Evolutionary conservation across 2,113 vertebrate species (phyloP).

Genomic region (Poecilia latipinna): DNA sequence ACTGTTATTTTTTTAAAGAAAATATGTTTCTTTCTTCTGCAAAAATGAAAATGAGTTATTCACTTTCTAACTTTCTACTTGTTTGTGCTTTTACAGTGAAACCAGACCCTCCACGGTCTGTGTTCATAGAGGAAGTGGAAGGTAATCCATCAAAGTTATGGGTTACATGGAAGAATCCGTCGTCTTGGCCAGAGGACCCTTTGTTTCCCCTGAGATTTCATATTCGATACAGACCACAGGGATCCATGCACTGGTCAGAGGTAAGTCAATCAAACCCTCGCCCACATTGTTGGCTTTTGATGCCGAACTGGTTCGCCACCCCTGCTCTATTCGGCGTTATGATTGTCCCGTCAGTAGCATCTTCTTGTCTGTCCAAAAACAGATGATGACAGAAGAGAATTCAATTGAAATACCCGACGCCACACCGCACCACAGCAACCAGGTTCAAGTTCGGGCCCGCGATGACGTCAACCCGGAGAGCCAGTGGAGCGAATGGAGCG

Average conservation of each 20-base stretch:
- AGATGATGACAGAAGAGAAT: slow-evolving; percentile 59
- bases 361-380: background rate
- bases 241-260: slow-evolving; percentile 76
- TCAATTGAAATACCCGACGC: slow-evolving; percentile 65
- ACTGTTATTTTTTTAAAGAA: background rate
- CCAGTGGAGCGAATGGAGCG: slow-evolving; percentile 83
- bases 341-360: background rate
- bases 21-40: background rate
- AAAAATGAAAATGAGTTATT: background rate
- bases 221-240: slow-evolving; percentile 75
- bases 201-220: slow-evolving; percentile 74
- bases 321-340: too few relatives aligned
- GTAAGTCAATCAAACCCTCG: slow-evolving; percentile 49
- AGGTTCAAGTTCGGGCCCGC: slow-evolving; percentile 75
- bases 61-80: too few relatives aligned
- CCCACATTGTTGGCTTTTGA: too few relatives aligned
- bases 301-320: too few relatives aligned
- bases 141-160: slow-evolving; percentile 64
- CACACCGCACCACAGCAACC: slow-evolving; percentile 70
- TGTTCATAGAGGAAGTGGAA: slow-evolving; percentile 42
- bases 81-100: slow-evolving; percentile 70
- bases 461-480: slow-evolving; percentile 71
- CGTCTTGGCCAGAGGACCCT: slow-evolving; percentile 63
- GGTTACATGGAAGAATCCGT: slow-evolving; percentile 71
- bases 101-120: slow-evolving; percentile 74